A percentile compares a stretch with the other conserved stretches of the same genome.
These are phyloP conservation scores for Notospermus geniculatus DNA, from an alignment of 1,140 invertebrate species.

Conservation along the genomic window DNA sequence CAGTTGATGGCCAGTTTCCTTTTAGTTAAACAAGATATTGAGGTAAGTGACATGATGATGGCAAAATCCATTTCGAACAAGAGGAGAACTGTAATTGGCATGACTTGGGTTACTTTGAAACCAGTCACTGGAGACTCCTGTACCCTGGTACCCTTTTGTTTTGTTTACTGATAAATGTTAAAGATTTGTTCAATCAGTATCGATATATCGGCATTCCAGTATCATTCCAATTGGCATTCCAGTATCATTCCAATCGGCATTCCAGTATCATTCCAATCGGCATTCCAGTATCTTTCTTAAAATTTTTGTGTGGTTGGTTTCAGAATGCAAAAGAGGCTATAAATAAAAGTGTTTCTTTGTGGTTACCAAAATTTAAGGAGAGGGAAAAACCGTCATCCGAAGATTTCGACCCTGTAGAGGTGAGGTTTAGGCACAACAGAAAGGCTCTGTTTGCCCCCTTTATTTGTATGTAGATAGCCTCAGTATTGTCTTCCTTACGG, in stretches of 20 bases:
- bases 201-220: neutral
- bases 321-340: constrained; percentile 47
- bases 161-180: constrained; percentile 11
- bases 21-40: constrained; percentile 48
- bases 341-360: constrained; percentile 50
- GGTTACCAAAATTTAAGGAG: constrained; percentile 43
- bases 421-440: constrained; percentile 17
- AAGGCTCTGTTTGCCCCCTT: no score
- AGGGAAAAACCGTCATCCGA: constrained; percentile 28
- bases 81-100: no score
- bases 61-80: no score
- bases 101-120: neutral
- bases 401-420: constrained; percentile 41
- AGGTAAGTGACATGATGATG: constrained; percentile 30
- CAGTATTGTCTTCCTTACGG: constrained; percentile 21
- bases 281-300: neutral
- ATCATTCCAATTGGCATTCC: neutral
- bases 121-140: neutral
- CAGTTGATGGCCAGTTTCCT: constrained; percentile 53
- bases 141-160: constrained; percentile 11
- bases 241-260: neutral
- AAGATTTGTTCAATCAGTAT: neutral
- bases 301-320: constrained; percentile 13
- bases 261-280: neutral
- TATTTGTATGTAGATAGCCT: no score